phyloP scores from a whole-genome alignment of 1,140 invertebrate species.

The Aporrectodea caliginosa region DNA sequence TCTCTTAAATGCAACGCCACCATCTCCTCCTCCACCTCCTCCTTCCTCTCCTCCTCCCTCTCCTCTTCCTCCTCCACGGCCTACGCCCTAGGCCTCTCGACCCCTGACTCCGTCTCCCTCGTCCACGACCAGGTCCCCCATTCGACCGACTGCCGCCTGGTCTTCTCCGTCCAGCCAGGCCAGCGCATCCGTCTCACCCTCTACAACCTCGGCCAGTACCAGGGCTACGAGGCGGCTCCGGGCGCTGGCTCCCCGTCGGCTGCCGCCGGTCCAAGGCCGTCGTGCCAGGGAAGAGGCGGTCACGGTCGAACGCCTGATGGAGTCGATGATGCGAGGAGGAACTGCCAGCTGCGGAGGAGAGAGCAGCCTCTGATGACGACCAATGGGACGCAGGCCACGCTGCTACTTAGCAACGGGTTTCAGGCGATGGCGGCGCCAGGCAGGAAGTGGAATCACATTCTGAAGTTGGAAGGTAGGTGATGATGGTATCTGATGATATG shows the following conservation, averaged over 20 bases:
- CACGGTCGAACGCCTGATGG: neutral
- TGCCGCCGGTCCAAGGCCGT: no score
- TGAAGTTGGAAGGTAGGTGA: neutral
- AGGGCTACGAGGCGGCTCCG: neutral
- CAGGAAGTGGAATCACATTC: neutral
- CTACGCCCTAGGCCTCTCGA: neutral
- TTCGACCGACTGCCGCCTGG: neutral
- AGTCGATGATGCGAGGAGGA: neutral
- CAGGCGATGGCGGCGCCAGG: neutral
- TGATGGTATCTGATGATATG: no score
- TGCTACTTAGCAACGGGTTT: neutral
- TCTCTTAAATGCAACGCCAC: neutral
- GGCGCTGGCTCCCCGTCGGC: no score
- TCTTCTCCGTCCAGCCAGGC: neutral
- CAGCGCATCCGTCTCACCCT: neutral
- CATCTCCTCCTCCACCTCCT: neutral
- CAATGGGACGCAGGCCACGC: neutral
- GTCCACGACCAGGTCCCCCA: no score
- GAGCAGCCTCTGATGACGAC: neutral
- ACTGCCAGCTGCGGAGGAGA: neutral
- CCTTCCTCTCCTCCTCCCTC: neutral
- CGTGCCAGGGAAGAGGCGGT: neutral
- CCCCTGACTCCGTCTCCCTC: neutral
- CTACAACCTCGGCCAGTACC: neutral
- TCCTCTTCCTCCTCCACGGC: neutral